Conservation (phyloP, 2,888 invertebrate genomes). For the Xylota segnis region DNA sequence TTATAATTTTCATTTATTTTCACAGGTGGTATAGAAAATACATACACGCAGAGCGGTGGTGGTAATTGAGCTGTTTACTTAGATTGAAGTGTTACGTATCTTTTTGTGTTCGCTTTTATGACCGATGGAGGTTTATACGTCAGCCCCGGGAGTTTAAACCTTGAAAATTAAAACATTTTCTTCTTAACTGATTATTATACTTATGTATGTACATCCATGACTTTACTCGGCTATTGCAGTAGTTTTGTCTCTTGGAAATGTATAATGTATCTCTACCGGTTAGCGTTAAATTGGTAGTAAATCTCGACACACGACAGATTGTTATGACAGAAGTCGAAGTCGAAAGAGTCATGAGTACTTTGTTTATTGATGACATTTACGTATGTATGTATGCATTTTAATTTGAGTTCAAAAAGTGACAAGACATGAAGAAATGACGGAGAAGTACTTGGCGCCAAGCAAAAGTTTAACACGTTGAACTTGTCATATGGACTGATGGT, state of each 20-base stretch:
- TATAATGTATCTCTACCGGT: neutral
- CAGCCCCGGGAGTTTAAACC: neutral
- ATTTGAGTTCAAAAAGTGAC: no score
- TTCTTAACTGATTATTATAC: slow-evolving; percentile 1
- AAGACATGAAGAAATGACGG: no score
- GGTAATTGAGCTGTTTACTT: slow-evolving; percentile 64
- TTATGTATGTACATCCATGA: neutral
- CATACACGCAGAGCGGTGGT: slow-evolving; percentile 20
- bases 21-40: slow-evolving; percentile 46
- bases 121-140: neutral
- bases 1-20: slow-evolving; percentile 68
- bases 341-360: no score
- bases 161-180: neutral
- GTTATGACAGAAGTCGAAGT: no score
- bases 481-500: no score
- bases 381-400: no score
- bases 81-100: slow-evolving; percentile 44
- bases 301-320: no score
- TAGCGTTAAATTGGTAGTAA: no score
- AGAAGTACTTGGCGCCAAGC: no score
- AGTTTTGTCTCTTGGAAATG: neutral
- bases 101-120: slow-evolving; percentile 9
- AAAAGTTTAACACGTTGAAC: no score
- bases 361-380: no score
- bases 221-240: neutral